Conservation (phyloP, 2,888 invertebrate species). For the Eremobia ochroleuca region DNA sequence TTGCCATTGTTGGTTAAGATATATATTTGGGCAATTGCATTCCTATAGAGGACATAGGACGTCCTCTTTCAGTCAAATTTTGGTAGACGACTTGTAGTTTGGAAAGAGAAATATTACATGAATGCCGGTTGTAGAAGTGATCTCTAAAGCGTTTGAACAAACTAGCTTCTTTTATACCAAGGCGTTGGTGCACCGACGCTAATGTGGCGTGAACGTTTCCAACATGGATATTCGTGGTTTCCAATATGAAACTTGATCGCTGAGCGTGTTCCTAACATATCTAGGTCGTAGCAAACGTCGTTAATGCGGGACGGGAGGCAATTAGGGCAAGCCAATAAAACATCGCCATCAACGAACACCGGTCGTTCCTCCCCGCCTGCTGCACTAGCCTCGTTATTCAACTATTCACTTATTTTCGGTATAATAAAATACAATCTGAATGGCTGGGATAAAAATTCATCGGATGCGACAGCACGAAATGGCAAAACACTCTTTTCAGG, state of each 20-base stretch:
- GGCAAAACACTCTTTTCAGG: background rate
- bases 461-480: background rate
- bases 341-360: constrained; percentile 79
- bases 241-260: constrained; percentile 71
- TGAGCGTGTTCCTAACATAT: constrained; percentile 69
- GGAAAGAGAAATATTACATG: background rate
- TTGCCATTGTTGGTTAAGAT: background rate
- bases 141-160: background rate
- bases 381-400: constrained; percentile 59
- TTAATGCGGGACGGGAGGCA: constrained; percentile 84
- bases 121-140: constrained; percentile 4
- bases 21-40: background rate
- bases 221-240: constrained; percentile 70
- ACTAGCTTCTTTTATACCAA: constrained; percentile 22
- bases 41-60: background rate
- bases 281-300: constrained; percentile 83
- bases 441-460: background rate
- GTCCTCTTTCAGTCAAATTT: background rate
- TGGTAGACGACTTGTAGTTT: background rate
- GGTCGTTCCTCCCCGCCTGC: constrained; percentile 76
- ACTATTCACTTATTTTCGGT: constrained; percentile 33
- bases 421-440: constrained; percentile 17
- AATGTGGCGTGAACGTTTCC: constrained; percentile 58
- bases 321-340: constrained; percentile 88
- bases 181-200: constrained; percentile 16